Conservation (phyloP, 2,888 invertebrate species). For the Laspeyria flexula region DNA sequence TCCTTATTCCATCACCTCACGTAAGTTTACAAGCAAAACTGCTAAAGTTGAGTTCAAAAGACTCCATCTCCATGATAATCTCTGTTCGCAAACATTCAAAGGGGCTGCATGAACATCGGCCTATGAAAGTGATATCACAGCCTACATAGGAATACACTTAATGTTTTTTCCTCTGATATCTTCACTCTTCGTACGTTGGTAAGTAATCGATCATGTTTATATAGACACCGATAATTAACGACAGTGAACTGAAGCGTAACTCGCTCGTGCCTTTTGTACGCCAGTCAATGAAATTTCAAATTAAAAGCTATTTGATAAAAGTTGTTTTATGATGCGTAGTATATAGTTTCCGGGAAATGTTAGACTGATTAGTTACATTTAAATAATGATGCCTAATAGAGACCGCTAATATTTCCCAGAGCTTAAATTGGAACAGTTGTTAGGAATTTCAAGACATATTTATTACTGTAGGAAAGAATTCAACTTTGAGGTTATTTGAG, state of each 20-base stretch:
- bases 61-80: constrained; percentile 51
- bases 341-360: constrained; percentile 6
- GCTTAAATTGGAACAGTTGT: neutral
- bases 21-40: too few species aligned
- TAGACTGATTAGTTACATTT: neutral
- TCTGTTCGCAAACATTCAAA: constrained; percentile 58
- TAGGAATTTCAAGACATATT: too few species aligned
- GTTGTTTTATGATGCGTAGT: neutral
- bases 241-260: constrained; percentile 37
- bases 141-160: constrained; percentile 83
- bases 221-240: constrained; percentile 63
- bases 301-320: constrained; percentile 5
- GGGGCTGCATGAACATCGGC: constrained; percentile 72
- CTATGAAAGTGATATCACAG: constrained; percentile 83
- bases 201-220: constrained; percentile 76
- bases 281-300: constrained; percentile 10
- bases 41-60: neutral
- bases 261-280: constrained; percentile 14
- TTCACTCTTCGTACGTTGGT: constrained; percentile 63
- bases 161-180: constrained; percentile 77
- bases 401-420: neutral
- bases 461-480: too few species aligned
- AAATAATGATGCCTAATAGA: neutral
- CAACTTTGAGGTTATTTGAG: too few species aligned
- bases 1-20: too few species aligned